Evolutionary conservation across 2,797 vertebrate genomes (phyloP).

Genomic region (Anniella stebbinsi): DNA sequence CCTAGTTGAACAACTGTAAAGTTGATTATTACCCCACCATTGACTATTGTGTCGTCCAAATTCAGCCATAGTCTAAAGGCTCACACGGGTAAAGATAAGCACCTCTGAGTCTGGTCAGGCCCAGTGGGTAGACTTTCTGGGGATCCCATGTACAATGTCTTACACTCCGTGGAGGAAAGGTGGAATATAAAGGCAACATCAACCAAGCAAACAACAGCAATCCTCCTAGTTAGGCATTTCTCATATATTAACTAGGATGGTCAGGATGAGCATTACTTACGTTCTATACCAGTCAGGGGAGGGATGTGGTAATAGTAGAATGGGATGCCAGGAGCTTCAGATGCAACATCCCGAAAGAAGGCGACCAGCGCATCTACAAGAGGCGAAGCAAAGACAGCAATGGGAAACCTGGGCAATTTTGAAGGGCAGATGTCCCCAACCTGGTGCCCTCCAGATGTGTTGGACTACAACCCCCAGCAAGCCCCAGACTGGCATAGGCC

Average conservation of each 20-base stretch:
- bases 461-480: too few species aligned
- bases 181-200: background rate
- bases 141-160: too few species aligned
- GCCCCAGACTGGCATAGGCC: too few species aligned
- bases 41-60: too few species aligned
- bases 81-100: background rate
- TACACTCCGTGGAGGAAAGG: background rate
- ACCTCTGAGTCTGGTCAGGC: background rate
- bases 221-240: background rate
- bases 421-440: too few species aligned
- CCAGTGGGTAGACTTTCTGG: background rate
- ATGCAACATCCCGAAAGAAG: slow-evolving; percentile 87
- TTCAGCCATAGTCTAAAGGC: background rate
- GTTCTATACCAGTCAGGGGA: slow-evolving; percentile 85
- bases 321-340: slow-evolving; percentile 85
- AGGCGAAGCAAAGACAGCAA: slow-evolving; percentile 45
- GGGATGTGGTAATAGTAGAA: slow-evolving; percentile 97
- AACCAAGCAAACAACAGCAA: background rate
- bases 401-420: background rate
- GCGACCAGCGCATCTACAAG: slow-evolving; percentile 81
- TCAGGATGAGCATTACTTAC: slow-evolving; percentile 80
- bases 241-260: background rate
- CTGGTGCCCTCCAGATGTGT: too few species aligned
- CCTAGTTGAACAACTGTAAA: too few species aligned
- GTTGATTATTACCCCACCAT: too few species aligned